phyloP scores from a whole-genome alignment of 92 coral and sea anemone species.

The Virgularia gustaviana region DNA sequence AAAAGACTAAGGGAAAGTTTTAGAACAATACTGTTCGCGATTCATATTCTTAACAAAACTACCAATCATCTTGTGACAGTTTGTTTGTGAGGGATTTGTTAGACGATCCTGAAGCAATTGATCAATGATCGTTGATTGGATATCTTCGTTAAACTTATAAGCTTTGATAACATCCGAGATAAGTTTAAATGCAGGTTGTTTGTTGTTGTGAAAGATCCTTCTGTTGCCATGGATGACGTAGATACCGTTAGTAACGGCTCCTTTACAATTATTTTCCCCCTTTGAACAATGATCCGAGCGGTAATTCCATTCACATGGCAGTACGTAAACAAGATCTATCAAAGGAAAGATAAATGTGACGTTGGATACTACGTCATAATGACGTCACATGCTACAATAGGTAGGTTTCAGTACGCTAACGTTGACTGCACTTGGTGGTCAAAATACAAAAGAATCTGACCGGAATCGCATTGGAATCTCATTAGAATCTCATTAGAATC shows the following conservation, averaged over 20 bases:
- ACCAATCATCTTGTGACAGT: constrained; percentile 11
- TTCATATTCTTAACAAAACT: constrained; percentile 20
- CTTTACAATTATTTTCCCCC: constrained; percentile 77
- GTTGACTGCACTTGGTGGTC: not conserved
- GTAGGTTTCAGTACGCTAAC: not conserved
- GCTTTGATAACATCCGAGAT: constrained; percentile 58
- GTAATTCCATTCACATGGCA: constrained; percentile 90
- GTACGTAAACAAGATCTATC: constrained; percentile 62
- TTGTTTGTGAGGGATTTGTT: not conserved
- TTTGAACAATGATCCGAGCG: constrained; percentile 98
- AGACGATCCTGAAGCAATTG: not conserved
- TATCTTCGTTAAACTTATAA: constrained; percentile 60
- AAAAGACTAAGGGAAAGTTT: not conserved
- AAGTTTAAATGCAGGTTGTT: constrained; percentile 69
- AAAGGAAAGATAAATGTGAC: constrained; percentile 2
- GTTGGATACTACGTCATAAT: not conserved
- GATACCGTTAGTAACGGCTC: constrained; percentile 69
- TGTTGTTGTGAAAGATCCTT: constrained; percentile 64
- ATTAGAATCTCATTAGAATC: no score
- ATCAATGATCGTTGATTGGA: not conserved
- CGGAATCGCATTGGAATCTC: no score
- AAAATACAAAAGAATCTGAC: no score
- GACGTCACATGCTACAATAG: not conserved
- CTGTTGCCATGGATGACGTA: constrained; percentile 95
- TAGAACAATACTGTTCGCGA: no score